A percentile compares a stretch with the other conserved stretches of the same genome.
phyloP scores from a whole-genome alignment of 2,113 vertebrate species.

The Cololabis saira region DNA sequence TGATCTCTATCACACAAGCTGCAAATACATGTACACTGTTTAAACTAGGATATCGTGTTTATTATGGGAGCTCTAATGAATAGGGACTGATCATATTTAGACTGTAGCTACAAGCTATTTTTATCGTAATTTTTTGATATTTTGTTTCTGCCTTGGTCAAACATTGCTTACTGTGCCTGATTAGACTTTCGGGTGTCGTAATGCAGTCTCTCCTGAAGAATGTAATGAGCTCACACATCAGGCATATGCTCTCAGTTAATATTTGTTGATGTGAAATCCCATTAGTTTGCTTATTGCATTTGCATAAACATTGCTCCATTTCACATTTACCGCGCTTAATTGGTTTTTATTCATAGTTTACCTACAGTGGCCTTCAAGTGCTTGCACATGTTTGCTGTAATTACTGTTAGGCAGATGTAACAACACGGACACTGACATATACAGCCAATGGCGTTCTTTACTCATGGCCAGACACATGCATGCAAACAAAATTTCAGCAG shows the following conservation, averaged over 20 bases:
- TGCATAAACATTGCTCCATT: slow-evolving; percentile 76
- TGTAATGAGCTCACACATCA: slow-evolving; percentile 66
- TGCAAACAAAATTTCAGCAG: slow-evolving; percentile 55
- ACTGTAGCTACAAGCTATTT: slow-evolving; percentile 18
- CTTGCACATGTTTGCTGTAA: slow-evolving; percentile 63
- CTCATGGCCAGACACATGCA: slow-evolving; percentile 35
- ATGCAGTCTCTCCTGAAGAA: slow-evolving; percentile 64
- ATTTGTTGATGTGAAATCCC: slow-evolving; percentile 68
- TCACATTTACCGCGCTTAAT: slow-evolving; percentile 66
- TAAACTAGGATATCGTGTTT: slow-evolving; percentile 79
- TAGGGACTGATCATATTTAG: slow-evolving; percentile 62
- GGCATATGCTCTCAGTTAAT: slow-evolving; percentile 78
- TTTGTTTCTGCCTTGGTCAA: slow-evolving; percentile 49
- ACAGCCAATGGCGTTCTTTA: slow-evolving; percentile 17
- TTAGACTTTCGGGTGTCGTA: slow-evolving; percentile 45
- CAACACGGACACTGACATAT: slow-evolving; percentile 33
- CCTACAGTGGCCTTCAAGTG: slow-evolving; percentile 62
- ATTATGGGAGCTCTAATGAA: slow-evolving; percentile 80
- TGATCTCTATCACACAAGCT: slow-evolving; percentile 82
- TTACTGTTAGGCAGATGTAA: slow-evolving; percentile 42
- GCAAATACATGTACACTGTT: slow-evolving; percentile 75
- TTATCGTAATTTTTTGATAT: slow-evolving; percentile 29
- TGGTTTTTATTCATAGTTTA: slow-evolving; percentile 65
- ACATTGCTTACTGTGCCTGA: slow-evolving; percentile 38
- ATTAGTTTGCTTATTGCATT: slow-evolving; percentile 77